Conservation (phyloP, 2,113 vertebrate genomes). For the Phalacrocorax pelagicus region DNA sequence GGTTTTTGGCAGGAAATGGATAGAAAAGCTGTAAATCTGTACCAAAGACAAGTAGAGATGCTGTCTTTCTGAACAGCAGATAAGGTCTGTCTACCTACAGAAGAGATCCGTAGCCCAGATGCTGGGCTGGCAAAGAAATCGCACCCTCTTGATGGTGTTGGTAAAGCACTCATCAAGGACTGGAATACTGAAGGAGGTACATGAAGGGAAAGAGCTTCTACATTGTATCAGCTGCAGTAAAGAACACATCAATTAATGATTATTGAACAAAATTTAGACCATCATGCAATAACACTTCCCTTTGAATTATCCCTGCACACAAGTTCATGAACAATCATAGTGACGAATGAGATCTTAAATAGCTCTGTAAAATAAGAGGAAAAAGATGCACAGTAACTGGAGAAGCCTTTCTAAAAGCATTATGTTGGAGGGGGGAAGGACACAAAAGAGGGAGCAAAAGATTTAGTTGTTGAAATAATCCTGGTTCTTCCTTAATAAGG, state of each 20-base stretch:
- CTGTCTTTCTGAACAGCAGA: neutral
- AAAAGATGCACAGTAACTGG: neutral
- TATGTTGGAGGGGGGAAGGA: rapidly evolving
- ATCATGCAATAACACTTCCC: neutral
- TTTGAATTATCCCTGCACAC: neutral
- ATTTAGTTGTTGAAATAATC: neutral
- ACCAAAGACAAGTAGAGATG: neutral
- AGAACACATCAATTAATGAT: neutral
- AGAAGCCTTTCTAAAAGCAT: neutral
- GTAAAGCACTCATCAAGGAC: neutral
- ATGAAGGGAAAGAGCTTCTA: neutral
- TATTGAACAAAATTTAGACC: neutral
- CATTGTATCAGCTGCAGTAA: neutral
- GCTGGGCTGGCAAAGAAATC: neutral
- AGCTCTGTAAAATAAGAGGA: neutral
- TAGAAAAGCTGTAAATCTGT: neutral
- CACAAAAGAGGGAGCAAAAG: neutral
- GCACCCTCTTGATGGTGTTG: neutral
- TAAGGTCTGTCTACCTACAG: neutral
- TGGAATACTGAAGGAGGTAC: neutral
- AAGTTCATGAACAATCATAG: neutral
- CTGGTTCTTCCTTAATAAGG: neutral
- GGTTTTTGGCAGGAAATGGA: neutral
- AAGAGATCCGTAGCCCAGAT: neutral
- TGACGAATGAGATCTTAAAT: neutral